These are phyloP conservation scores for Saxidomus purpurata DNA, from an alignment of 1,140 invertebrate species.

Conservation along the genomic window DNA sequence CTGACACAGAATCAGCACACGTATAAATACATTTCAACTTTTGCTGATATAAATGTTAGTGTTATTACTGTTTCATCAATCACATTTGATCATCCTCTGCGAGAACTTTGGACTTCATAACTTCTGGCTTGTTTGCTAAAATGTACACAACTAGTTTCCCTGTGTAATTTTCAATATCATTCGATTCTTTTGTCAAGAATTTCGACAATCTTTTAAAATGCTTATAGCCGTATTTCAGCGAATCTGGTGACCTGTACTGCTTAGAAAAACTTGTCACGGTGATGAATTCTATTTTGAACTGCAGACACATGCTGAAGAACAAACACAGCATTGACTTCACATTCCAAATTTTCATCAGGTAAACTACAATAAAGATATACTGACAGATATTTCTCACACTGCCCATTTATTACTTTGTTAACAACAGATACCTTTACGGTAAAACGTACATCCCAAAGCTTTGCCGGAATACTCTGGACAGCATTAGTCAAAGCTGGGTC, in stretches of 20 bases:
- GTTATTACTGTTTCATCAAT: too few relatives aligned
- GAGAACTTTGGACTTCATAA: too few relatives aligned
- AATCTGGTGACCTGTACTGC: not conserved
- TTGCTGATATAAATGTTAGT: too few relatives aligned
- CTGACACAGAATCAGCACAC: too few relatives aligned
- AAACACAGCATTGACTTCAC: not conserved
- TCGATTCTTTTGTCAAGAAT: not conserved
- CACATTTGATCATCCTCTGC: too few relatives aligned
- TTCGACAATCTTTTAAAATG: not conserved
- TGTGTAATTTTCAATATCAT: not conserved
- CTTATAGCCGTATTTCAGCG: not conserved
- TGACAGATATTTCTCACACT: not conserved
- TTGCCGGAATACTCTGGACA: not conserved
- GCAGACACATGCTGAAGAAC: constrained; percentile 10
- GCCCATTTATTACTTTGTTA: not conserved
- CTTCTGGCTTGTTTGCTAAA: not conserved
- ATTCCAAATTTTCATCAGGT: not conserved
- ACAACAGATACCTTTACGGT: not conserved
- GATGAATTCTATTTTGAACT: not conserved
- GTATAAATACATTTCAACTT: too few relatives aligned
- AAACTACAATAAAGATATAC: not conserved
- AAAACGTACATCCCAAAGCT: not conserved
- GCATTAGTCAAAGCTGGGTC: not conserved
- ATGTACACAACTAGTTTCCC: not conserved
- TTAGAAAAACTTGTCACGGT: not conserved